Percentiles rank a stretch among this genome's conserved stretches.
These are phyloP conservation scores for Vidua macroura DNA, from an alignment of 2,113 vertebrate genomes.

Conservation along the genomic window DNA sequence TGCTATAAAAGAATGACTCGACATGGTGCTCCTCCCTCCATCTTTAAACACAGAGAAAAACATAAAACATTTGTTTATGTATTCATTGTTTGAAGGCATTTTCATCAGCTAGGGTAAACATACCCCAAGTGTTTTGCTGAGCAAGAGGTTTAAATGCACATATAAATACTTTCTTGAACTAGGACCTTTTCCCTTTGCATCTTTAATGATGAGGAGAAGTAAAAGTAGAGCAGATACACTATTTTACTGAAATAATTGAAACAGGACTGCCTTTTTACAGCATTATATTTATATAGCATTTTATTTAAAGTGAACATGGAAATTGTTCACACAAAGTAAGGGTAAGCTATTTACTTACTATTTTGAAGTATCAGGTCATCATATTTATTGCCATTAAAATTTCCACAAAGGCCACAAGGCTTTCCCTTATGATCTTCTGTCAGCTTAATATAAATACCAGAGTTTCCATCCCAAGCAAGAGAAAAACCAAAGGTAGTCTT, in stretches of 20 bases:
- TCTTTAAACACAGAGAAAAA: not conserved
- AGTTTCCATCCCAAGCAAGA: slow-evolving; percentile 95
- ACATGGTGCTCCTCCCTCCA: not conserved
- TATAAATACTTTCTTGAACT: not conserved
- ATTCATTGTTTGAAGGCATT: not conserved
- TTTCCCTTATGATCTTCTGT: slow-evolving; percentile 89
- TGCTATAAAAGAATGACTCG: rapidly evolving
- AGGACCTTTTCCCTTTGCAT: not conserved
- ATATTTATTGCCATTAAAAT: slow-evolving; percentile 88
- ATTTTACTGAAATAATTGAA: not conserved
- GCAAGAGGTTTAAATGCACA: not conserved
- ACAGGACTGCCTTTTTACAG: not conserved
- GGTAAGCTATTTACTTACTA: slow-evolving; percentile 74
- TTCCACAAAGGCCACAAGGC: slow-evolving; percentile 93
- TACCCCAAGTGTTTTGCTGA: not conserved
- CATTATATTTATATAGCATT: not conserved
- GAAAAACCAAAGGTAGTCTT: slow-evolving; percentile 98
- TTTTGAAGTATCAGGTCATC: slow-evolving; percentile 89
- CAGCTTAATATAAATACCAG: slow-evolving; percentile 94
- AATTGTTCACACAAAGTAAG: not conserved
- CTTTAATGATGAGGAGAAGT: not conserved
- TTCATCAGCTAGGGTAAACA: not conserved
- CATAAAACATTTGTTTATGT: not conserved
- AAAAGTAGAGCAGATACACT: not conserved
- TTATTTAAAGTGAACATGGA: not conserved